Percentiles rank a stretch among this genome's conserved stretches.
Evolutionary conservation across 2,797 vertebrate genomes (phyloP).

Genomic region (Distichodus sexfasciatus): DNA sequence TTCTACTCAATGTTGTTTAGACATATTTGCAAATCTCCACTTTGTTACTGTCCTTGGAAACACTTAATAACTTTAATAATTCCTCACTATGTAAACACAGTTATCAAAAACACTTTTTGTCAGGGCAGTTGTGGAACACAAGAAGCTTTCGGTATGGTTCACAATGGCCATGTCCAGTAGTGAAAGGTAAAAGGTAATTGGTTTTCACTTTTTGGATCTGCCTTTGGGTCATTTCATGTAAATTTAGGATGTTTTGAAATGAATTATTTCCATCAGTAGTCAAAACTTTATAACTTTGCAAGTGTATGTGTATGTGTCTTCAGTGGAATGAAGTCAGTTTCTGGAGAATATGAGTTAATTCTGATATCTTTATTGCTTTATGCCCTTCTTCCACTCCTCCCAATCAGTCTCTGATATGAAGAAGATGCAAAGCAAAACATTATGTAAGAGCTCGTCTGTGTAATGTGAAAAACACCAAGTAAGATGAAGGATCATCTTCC

Average conservation of each 20-base stretch:
- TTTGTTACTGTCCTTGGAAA: constrained; percentile 32
- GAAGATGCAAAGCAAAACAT: constrained; percentile 34
- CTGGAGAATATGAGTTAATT: background rate
- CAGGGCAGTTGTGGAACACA: constrained; percentile 44
- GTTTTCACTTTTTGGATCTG: no score
- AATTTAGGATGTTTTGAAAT: no score
- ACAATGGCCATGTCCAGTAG: background rate
- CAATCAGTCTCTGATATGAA: constrained; percentile 42
- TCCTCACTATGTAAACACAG: constrained; percentile 59
- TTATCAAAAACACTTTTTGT: constrained; percentile 51
- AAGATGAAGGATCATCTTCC: background rate
- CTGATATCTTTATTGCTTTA: constrained; percentile 64
- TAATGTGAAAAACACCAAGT: constrained; percentile 4
- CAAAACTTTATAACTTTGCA: no score
- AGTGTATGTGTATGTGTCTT: no score
- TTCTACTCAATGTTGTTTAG: no score
- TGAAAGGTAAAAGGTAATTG: background rate
- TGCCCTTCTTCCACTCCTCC: constrained; percentile 25
- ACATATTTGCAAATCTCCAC: no score
- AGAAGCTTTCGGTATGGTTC: background rate
- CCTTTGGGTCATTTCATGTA: no score
- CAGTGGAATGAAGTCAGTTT: no score
- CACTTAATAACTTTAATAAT: constrained; percentile 49
- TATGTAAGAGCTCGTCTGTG: constrained; percentile 34
- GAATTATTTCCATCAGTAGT: no score